These are phyloP conservation scores for Plagiodera versicolora DNA, from an alignment of 2,888 invertebrate species.

Conservation along the genomic window DNA sequence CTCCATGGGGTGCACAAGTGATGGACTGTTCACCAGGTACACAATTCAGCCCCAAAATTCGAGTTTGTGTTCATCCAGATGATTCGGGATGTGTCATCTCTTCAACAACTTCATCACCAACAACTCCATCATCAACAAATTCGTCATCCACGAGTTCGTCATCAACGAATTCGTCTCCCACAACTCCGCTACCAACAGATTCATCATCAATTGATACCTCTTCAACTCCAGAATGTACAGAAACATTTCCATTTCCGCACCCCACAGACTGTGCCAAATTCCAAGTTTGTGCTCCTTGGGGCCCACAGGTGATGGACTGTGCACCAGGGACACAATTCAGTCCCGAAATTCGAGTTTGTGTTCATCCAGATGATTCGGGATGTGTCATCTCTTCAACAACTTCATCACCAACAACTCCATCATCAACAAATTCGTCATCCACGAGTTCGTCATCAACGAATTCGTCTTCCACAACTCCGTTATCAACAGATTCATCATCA, in stretches of 20 bases:
- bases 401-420: background rate
- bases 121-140: background rate
- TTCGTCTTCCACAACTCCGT: background rate
- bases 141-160: too few species aligned
- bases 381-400: conserved; percentile 9
- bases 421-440: too few species aligned
- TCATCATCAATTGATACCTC: background rate
- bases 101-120: conserved; percentile 1
- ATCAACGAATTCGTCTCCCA: too few species aligned
- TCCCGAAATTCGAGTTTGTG: conserved; percentile 28
- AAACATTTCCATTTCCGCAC: conserved; percentile 24
- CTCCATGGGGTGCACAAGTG: conserved; percentile 28
- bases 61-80: conserved; percentile 32
- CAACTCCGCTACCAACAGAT: background rate
- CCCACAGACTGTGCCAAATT: conserved; percentile 31
- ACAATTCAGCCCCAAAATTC: conserved; percentile 30
- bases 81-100: conserved; percentile 14
- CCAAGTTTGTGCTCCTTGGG: conserved; percentile 30
- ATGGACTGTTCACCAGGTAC: conserved; percentile 32
- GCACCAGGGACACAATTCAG: conserved; percentile 31
- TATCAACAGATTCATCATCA: background rate
- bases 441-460: too few species aligned
- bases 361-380: conserved; percentile 26
- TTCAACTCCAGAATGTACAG: background rate
- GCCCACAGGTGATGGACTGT: conserved; percentile 30